Evolutionary conservation across 2,797 vertebrate genomes (phyloP), one percentile per base, ranked within the genome.

Genomic region (Limnodromus scolopaceus): DNA sequence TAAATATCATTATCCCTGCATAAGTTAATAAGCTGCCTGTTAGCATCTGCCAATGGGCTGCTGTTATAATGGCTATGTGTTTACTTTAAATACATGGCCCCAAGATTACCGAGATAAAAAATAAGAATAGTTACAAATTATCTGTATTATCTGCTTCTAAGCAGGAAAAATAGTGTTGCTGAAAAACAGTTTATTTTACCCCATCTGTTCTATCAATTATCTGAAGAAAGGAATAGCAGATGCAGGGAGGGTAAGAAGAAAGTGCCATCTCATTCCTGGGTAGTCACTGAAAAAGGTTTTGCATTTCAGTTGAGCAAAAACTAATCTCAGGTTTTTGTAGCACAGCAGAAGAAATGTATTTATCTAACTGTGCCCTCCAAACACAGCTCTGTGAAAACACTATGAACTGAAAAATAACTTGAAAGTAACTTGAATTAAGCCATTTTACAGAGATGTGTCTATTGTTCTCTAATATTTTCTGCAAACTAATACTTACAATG

Each of bases 281-380:
- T 28, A 80, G 51, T 74, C 25, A 43, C 45, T 92, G 91, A 75
- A 88, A 93, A 74, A 68, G 27, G 38, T 72, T 93, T 96, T 89
- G 53, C 65, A 87, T 93, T 95, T 93, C 65, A 78, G 64, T 43
- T 85, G 79, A 85, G 49, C 18, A 92, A 90, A 95, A 95, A 94
- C 48, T 58, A 92, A 93, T 89, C 27, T 83, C 64, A 85, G 70
- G 60, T 41, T 87, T 86, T 89, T 68, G 24, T 69, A 64, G 49
- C 75, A 64, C 34, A 83, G 36, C 54, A 89, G 61, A 51, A 87
- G 36, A 87, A 93, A 93, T 83, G 32, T 68, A 24, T 87, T 92
- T 91, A 70, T 86, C 39, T 92, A 87, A 81, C 83, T 86, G 71
- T 66, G 69, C 57, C 32, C 49, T 91, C 57, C 15, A 25, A 80